phyloP scores from a whole-genome alignment of 2,888 invertebrate genomes.

The Orthosia gothica region DNA sequence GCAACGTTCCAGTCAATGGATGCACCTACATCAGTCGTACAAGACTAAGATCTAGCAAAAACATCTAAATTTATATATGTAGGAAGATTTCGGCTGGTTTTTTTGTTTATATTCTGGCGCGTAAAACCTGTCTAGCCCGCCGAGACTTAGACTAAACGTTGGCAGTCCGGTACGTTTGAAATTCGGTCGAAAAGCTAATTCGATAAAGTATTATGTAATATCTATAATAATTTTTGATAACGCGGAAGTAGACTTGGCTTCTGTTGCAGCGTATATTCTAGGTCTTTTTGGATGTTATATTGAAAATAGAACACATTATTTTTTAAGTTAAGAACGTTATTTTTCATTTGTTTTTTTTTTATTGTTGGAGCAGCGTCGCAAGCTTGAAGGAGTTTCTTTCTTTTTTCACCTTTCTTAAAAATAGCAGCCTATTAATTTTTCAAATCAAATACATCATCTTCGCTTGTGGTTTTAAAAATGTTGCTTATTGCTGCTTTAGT shows the following conservation, averaged over 20 bases:
- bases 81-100: slow-evolving; percentile 74
- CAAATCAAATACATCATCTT: slow-evolving; percentile 14
- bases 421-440: neutral
- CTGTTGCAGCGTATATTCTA: neutral
- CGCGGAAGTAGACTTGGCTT: slow-evolving; percentile 16
- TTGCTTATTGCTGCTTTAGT: slow-evolving; percentile 38
- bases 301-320: neutral
- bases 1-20: slow-evolving; percentile 35
- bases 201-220: slow-evolving; percentile 8
- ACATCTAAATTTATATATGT: slow-evolving; percentile 67
- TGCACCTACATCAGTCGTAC: slow-evolving; percentile 56
- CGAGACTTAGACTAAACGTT: slow-evolving; percentile 67
- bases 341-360: neutral
- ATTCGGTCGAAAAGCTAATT: slow-evolving; percentile 50
- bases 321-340: neutral
- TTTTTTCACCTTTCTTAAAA: neutral
- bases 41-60: slow-evolving; percentile 73
- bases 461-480: slow-evolving; percentile 25
- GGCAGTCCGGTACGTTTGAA: slow-evolving; percentile 69
- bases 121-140: slow-evolving; percentile 81
- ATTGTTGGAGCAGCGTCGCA: neutral
- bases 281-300: neutral
- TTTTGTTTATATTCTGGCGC: slow-evolving; percentile 79
- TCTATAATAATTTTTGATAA: neutral
- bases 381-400: neutral